Base-by-base conservation (phyloP, 2,797 vertebrate species). In the Acrossocheilus fasciatus region DNA sequence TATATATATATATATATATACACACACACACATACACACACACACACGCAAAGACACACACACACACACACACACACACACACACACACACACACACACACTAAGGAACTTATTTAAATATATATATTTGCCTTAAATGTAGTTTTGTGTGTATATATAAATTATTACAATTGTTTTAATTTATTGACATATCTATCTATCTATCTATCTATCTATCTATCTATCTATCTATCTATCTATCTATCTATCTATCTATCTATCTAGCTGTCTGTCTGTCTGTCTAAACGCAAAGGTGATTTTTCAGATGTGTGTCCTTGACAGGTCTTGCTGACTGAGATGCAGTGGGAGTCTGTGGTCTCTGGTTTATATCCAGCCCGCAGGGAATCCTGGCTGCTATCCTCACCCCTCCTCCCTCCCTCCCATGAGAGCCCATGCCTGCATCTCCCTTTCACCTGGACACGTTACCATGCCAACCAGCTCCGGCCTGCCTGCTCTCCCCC, bases 381-480 rank as follows among this genome's bases (percentile, higher is more conserved):
- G 89, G 89, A 88, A 88, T 84, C 81, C 86, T 87, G 83, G 64
- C 83, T 85, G 86, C 86, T 87, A 68, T 90, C 86, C 87, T 79
- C 90, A 86, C 83, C 64, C 68, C 12, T 54, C 41, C 47, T 2
- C 39, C 39, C 36, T 18, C 52, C 64, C 18, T 66, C 76, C 77
- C 36, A 41, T 47, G 83, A 87, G 84, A 50, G 4, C 20, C 74
- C 66, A 88, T 89, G 89, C 93, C 94, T 89, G 91, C 91, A 93
- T 89, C 94, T 95, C 93, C 93, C 92, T 95, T 95, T 96, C 94
- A 96, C 95, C 95, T 95, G 94, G 94, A 94, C 95, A 95, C 91
- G 95, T 95, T 96, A 94, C 95, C 94, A 96, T 96, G 94, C 94
- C 95, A 95, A 96, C 95, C 93, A 92, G 91, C 93, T 93, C 94